Base-by-base conservation (phyloP, 37 sponge, comb jelly and placozoan genomes). In the Beroe forskalii region DNA sequence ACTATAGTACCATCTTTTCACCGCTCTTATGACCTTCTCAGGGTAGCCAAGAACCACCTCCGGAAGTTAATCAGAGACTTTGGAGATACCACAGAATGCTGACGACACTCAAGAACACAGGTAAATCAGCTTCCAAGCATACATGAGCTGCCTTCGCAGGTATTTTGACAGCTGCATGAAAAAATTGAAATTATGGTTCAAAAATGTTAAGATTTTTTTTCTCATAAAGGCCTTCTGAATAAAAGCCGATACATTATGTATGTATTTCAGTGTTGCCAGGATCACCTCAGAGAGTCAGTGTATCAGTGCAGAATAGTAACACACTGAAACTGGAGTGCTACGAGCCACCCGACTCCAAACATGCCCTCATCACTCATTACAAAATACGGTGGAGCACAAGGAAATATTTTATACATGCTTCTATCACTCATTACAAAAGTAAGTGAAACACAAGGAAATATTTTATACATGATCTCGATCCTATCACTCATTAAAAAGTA, bases 51-150 rank as follows among this genome's bases (percentile, higher is more conserved):
- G 55, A 12, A 17, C 12, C 55, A 48, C 12, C 55, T 48, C 55
- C 55, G 55, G 55, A 48, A 48, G 55, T 48, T 48, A 48, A 69
- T 69, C 72, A 69, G 39, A 32, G 32, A 36, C 32, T 69, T 33
- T 69, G 72, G 72, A 32, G 32, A 36, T 69, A 69, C 32, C 72
- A 69, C 38, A 1, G 72, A 37, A 69, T 69, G 72, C 32, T 69
- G 72, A 32, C 36, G 28, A 69, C 72, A 4, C 72, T 69, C 38
- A 69, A 69, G 19, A 69, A 69, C 72, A 69, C 72, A 36, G 72
- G 72, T 69, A 69, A 24, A 3, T 48, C 12, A 12, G 6, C 12
- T 48, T 6, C 12, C 55, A 48, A n/a, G n/a, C n/a, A n/a, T n/a
- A 17, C 55, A 48, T 48, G 55, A 48, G 12, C 12, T 48, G 6